phyloP scores from a whole-genome alignment of 2,113 vertebrate species.

The Regulus satrapa region DNA sequence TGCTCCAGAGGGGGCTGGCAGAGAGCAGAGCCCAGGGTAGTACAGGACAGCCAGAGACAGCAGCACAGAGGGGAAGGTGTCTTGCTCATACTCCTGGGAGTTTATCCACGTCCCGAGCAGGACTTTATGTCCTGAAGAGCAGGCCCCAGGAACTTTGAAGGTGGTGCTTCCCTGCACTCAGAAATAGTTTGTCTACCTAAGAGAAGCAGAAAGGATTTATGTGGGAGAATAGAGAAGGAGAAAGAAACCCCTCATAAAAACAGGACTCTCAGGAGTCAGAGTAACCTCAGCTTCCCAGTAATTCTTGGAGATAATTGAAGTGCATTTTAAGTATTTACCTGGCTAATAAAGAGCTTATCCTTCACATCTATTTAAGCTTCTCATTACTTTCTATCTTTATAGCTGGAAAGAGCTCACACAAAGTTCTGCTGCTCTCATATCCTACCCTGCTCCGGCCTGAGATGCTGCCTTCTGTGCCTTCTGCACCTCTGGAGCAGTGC shows the following conservation, averaged over 20 bases:
- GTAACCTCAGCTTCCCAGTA: neutral
- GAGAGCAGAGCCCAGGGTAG: neutral
- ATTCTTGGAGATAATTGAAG: neutral
- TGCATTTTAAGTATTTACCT: neutral
- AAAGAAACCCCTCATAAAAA: neutral
- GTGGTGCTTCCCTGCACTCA: neutral
- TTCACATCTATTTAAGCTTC: neutral
- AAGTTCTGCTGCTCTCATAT: neutral
- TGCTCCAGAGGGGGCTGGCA: neutral
- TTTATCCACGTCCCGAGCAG: neutral
- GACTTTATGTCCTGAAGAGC: neutral
- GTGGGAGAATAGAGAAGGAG: neutral
- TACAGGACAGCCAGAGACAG: neutral
- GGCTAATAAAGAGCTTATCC: neutral
- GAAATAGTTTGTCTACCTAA: neutral
- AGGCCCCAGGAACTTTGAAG: neutral
- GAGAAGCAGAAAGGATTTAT: neutral
- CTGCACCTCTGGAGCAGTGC: neutral
- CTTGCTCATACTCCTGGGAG: neutral
- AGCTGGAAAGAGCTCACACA: neutral
- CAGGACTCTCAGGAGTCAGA: neutral
- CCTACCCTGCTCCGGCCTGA: neutral
- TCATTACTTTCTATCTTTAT: neutral
- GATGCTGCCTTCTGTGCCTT: neutral
- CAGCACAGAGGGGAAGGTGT: accelerated